Evolutionary conservation across 2,888 invertebrate species (phyloP).

Genomic region (Agrochola macilenta): DNA sequence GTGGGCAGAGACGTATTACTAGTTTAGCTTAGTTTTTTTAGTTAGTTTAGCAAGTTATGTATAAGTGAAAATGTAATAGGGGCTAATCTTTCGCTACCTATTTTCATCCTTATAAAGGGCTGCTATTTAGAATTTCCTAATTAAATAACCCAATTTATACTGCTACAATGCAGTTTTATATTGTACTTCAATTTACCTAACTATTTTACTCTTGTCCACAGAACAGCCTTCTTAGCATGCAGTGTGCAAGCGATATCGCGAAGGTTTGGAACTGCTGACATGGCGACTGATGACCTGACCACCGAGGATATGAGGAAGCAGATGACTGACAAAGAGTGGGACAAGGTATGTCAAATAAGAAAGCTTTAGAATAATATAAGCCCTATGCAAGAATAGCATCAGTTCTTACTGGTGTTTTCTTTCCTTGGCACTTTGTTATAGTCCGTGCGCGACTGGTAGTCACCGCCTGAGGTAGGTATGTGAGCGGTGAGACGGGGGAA

Average conservation of each 20-base stretch:
- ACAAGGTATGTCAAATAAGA: conserved; percentile 88
- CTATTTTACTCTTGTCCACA: conserved; percentile 87
- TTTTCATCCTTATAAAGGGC: neutral
- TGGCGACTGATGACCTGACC: conserved; percentile 96
- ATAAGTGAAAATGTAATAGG: neutral
- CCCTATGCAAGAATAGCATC: neutral
- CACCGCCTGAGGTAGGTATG: no score
- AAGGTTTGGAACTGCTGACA: conserved; percentile 96
- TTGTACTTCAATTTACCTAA: neutral
- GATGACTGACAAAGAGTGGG: conserved; percentile 98
- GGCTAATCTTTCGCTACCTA: neutral
- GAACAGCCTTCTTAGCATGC: conserved; percentile 98
- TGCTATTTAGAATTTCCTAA: neutral
- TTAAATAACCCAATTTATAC: neutral
- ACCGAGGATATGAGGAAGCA: conserved; percentile 98
- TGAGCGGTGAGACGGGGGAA: no score
- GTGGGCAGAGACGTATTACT: no score
- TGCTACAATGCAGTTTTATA: neutral
- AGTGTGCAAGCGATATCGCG: conserved; percentile 96
- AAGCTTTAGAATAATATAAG: no score
- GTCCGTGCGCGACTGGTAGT: no score
- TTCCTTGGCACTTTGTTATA: neutral
- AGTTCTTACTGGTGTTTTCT: neutral
- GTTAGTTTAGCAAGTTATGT: no score
- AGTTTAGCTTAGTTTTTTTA: no score